phyloP scores from a whole-genome alignment of 1,140 invertebrate species.

The Brevipalpus yothersi region DNA sequence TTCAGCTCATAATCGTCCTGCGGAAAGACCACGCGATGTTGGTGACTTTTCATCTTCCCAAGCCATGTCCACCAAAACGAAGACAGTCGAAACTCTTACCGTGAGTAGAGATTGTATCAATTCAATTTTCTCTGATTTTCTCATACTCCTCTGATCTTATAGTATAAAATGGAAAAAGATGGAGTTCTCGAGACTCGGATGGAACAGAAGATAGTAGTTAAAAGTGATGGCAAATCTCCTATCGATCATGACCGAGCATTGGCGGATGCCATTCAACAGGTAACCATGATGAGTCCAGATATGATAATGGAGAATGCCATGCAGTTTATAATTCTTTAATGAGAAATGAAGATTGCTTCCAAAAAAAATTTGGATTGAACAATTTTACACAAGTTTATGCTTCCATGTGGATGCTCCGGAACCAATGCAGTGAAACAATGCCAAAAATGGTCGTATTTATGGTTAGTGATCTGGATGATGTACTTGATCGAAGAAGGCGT shows the following conservation, averaged over 20 bases:
- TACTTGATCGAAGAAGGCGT: too few relatives aligned
- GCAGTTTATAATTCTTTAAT: too few relatives aligned
- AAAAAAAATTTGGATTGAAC: too few relatives aligned
- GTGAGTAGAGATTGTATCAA: constrained; percentile 30
- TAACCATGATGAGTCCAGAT: constrained; percentile 80
- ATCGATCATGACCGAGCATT: constrained; percentile 84
- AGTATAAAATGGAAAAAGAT: constrained; percentile 91
- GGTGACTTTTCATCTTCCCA: constrained; percentile 18
- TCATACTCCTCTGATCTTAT: constrained; percentile 14
- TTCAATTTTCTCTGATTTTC: not conserved
- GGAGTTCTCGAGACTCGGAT: constrained; percentile 82
- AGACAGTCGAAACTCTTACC: constrained; percentile 86
- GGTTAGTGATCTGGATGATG: not conserved
- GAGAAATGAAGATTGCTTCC: too few relatives aligned
- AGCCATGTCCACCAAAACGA: constrained; percentile 77
- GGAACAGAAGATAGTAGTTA: constrained; percentile 90
- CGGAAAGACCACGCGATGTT: not conserved
- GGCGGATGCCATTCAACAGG: constrained; percentile 68
- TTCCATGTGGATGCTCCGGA: not conserved
- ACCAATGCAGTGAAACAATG: not conserved
- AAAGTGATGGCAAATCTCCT: constrained; percentile 66
- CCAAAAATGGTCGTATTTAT: not conserved
- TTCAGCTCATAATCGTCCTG: not conserved
- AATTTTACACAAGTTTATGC: too few relatives aligned
- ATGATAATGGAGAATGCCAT: constrained; percentile 96